Conservation (phyloP, 2,888 invertebrate genomes). For the Argyra leucocephala region DNA sequence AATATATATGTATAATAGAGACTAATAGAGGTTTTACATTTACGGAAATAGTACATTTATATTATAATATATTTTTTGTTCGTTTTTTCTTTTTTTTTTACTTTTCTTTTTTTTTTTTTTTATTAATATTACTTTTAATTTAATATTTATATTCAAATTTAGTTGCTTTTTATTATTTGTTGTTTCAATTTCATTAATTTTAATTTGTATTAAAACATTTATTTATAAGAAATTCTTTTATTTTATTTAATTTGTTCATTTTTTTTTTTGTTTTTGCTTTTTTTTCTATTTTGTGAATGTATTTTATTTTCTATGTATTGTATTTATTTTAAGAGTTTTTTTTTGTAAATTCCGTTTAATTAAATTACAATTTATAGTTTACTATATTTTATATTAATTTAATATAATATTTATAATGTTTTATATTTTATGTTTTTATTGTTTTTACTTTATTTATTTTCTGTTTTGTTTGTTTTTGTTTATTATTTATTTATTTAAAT, state of each 20-base stretch:
- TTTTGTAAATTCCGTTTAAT: background rate
- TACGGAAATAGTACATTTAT: constrained; percentile 1
- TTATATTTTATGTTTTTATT: background rate
- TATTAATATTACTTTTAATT: too few relatives aligned
- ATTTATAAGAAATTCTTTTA: background rate
- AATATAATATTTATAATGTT: too few relatives aligned
- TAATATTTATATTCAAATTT: too few relatives aligned
- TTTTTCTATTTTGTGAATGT: too few relatives aligned
- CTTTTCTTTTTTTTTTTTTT: background rate
- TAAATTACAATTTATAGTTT: background rate
- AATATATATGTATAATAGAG: background rate
- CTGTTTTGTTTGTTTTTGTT: background rate
- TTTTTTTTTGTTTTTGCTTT: too few relatives aligned
- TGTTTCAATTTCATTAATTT: background rate
- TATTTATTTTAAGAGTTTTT: background rate
- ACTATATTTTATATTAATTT: background rate
- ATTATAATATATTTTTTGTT: background rate
- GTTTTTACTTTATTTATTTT: background rate
- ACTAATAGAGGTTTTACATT: constrained; percentile 3
- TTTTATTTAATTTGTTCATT: too few relatives aligned
- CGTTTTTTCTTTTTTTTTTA: background rate
- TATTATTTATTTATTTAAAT: background rate
- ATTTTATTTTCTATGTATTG: background rate
- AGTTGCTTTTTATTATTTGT: background rate
- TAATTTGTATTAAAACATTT: constrained; percentile 4